Base-by-base conservation (phyloP, 2,113 vertebrate species). In the Coptodon rendalli region DNA sequence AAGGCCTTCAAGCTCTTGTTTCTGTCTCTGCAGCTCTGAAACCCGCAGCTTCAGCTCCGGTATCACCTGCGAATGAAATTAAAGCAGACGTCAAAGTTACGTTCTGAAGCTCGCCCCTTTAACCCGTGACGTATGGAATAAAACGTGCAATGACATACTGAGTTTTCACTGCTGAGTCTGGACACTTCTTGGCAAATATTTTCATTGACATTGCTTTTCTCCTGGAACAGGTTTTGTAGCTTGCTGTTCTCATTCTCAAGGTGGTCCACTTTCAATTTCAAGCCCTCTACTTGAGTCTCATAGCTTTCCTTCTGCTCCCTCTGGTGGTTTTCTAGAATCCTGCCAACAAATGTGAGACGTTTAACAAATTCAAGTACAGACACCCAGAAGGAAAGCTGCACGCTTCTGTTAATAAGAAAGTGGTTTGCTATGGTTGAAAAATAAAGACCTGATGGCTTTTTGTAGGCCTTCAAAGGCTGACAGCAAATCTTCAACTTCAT, bases 1-100 rank as follows among this genome's bases (percentile, higher is more conserved):
- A 16, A 92, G 95, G 6, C 85, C 95, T 93, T 99, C 97, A 36
- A 98, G 95, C 10, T 98, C 98, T 84, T 95, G 91, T 84, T 97
- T 99, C 91, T 99, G 97, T 83, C 96, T 97, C 87, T 98, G 97
- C 78, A 99, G 95, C 85, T 99, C 98, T 89, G 97, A 96, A 90
- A 98, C 94, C 88, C 98, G 97, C 86, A 96, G 97, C 87, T 97
- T 98, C 78, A 99, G 97, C 87, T 98, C 97, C 3, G 98, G 97
- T 85, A 99, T 98, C 52, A 97, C 96, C 99, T 99, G 95, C 59
- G 63, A 50, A 89, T 89, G 78, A 91, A 11, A 87, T 83, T 6
- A n/a, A 66, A 84, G 61, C 12, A 80, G 14, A 86, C 3, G n/a
- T 53, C 10, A 78, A 1, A 6, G 5, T 10, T 13, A 34, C 6